These are phyloP conservation scores for Saimiri boliviensis DNA, from an alignment of 2,113 vertebrate species.

Conservation along the genomic window DNA sequence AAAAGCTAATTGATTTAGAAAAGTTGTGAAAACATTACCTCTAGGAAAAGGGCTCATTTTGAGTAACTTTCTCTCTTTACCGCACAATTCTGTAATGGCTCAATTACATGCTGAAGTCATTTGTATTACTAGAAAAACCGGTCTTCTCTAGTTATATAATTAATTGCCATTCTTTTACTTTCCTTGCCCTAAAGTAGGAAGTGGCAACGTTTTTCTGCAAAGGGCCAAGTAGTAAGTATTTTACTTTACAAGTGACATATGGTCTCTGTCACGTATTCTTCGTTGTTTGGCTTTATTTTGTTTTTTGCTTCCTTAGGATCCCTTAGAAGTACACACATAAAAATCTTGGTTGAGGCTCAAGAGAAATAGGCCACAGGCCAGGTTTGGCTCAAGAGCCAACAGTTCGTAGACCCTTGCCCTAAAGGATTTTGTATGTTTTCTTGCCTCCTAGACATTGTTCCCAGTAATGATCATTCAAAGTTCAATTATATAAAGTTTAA, in stretches of 20 bases:
- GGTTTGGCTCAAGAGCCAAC: background rate
- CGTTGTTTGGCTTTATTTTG: background rate
- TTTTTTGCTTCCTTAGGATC: background rate
- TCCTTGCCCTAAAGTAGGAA: background rate
- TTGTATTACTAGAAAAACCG: background rate
- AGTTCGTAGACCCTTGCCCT: background rate
- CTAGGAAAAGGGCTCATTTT: background rate
- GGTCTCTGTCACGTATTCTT: background rate
- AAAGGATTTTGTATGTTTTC: background rate
- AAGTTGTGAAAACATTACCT: background rate
- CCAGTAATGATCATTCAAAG: background rate
- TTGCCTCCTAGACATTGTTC: background rate
- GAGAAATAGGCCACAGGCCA: background rate
- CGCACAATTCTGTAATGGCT: background rate
- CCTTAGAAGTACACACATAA: background rate
- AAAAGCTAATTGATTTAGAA: constrained; percentile 18
- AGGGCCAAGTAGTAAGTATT: background rate
- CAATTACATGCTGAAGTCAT: background rate
- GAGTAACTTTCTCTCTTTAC: background rate
- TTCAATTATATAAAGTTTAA: background rate
- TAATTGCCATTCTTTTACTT: background rate
- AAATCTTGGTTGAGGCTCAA: background rate
- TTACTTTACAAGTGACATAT: background rate
- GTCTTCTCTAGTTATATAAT: background rate
- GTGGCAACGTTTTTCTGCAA: background rate